These are phyloP conservation scores for Nycticryphes semicollaris DNA, from an alignment of 2,113 vertebrate species.

Conservation along the genomic window DNA sequence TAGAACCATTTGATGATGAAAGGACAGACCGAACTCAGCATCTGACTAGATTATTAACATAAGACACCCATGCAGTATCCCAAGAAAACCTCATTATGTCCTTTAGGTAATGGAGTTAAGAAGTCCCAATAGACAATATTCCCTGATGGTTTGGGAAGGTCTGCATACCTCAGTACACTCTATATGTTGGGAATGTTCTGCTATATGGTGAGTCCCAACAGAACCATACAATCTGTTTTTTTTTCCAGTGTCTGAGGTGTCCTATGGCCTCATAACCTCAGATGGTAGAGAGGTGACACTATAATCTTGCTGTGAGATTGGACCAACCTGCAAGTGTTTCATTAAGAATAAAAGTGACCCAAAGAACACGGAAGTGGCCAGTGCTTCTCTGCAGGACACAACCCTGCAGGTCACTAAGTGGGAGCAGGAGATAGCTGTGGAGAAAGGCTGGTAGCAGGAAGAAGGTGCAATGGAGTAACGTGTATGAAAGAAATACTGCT, in stretches of 20 bases:
- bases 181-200: background rate
- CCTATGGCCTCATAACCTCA: background rate
- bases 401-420: fast-evolving
- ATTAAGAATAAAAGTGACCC: background rate
- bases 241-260: background rate
- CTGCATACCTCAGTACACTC: background rate
- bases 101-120: background rate
- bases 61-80: background rate
- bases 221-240: background rate
- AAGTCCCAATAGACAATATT: background rate
- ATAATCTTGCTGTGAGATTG: background rate
- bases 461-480: background rate
- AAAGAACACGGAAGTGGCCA: background rate
- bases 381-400: background rate
- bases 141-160: background rate
- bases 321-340: background rate
- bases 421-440: background rate
- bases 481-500: background rate
- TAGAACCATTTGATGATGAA: background rate
- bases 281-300: background rate
- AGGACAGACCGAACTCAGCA: background rate
- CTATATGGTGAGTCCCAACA: background rate
- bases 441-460: background rate
- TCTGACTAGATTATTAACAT: background rate
- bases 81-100: background rate